Percentiles rank a stretch among this genome's conserved stretches.
Conservation (phyloP, 2,888 invertebrate species). For the Meteorus colon region DNA sequence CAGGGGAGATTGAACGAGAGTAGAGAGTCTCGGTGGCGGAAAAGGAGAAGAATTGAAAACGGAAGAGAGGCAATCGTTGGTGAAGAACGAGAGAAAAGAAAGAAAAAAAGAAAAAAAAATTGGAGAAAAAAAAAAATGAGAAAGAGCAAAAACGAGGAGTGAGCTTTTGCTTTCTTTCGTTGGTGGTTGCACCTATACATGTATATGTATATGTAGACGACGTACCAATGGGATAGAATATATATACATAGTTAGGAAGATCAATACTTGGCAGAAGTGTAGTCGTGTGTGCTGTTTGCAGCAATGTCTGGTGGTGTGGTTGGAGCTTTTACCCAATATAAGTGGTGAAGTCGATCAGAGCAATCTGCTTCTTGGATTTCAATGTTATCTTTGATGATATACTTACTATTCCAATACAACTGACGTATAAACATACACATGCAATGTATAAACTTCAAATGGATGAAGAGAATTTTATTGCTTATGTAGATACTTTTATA, state of each 20-base stretch:
- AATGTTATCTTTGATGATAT: constrained; percentile 10
- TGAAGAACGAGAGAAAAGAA: constrained; percentile 3
- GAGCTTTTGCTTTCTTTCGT: constrained; percentile 34
- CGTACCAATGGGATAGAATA: background rate
- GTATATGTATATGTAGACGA: constrained; percentile 3
- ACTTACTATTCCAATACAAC: background rate
- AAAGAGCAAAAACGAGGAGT: constrained; percentile 25
- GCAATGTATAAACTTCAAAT: background rate
- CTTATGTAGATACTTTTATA: background rate
- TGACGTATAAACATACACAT: background rate
- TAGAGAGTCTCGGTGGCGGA: background rate
- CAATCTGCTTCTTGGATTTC: constrained; percentile 15
- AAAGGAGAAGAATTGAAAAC: constrained; percentile 37
- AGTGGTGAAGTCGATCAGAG: constrained; percentile 9
- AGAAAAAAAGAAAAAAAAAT: background rate
- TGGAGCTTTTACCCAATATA: constrained; percentile 5
- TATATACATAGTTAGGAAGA: constrained; percentile 39
- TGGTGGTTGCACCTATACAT: background rate
- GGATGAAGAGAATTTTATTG: background rate
- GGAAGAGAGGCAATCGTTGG: constrained; percentile 21
- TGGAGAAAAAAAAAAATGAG: background rate
- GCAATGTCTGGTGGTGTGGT: constrained; percentile 12
- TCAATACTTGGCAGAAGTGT: constrained; percentile 47
- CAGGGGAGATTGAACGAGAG: constrained; percentile 21
- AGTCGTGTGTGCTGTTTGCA: constrained; percentile 31